Evolutionary conservation across 2,113 vertebrate species (phyloP).

Genomic region (Phycodurus eques): DNA sequence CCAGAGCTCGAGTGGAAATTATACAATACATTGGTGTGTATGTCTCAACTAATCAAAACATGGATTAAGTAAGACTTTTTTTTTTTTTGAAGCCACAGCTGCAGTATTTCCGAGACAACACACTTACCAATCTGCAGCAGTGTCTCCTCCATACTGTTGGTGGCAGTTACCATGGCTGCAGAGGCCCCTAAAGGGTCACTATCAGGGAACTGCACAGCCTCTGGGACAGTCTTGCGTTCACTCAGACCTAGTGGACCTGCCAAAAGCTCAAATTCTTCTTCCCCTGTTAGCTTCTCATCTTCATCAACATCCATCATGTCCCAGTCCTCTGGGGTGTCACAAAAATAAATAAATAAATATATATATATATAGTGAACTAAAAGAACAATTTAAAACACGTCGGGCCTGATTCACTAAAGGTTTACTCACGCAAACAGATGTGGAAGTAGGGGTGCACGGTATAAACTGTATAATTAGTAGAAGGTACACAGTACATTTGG

Average conservation of each 20-base stretch:
- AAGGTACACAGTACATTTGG: too few relatives aligned
- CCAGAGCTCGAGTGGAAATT: not conserved
- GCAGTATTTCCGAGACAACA: not conserved
- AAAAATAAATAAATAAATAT: constrained; percentile 14
- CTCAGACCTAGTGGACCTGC: constrained; percentile 89
- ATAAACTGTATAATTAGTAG: too few relatives aligned
- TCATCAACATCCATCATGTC: constrained; percentile 97
- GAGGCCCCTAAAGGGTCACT: constrained; percentile 94
- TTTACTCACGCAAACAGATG: not conserved
- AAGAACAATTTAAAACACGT: constrained; percentile 8
- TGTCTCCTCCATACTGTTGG: constrained; percentile 98
- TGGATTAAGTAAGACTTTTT: not conserved
- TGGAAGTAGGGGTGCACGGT: not conserved
- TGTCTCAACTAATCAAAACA: not conserved
- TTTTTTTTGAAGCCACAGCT: not conserved
- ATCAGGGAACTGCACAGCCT: constrained; percentile 94
- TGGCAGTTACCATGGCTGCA: constrained; percentile 95
- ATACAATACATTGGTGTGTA: not conserved
- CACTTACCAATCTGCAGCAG: constrained; percentile 90
- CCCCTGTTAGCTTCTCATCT: constrained; percentile 91
- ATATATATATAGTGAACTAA: not conserved
- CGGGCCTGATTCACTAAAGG: not conserved
- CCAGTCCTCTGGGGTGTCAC: constrained; percentile 87
- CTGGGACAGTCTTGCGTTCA: constrained; percentile 86
- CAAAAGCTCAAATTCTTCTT: constrained; percentile 95